Evolutionary conservation across 2,113 vertebrate genomes (phyloP), one percentile per base, ranked within the genome.

Genomic region (Prunella himalayana): DNA sequence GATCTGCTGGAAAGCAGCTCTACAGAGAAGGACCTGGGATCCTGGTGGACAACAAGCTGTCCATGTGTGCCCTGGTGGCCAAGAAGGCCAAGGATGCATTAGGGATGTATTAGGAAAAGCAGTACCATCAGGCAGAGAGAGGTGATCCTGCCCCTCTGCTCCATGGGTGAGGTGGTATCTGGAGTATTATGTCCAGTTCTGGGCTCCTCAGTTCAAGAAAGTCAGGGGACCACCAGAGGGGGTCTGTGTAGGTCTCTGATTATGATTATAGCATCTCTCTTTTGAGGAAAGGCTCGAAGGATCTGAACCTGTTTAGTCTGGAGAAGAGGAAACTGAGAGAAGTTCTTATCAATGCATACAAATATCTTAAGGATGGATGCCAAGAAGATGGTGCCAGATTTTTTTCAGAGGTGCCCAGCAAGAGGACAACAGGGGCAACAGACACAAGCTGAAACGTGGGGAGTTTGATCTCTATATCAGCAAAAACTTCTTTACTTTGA

Each of bases 121-220:
- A 25, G 3, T 63, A 25, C 20, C 35, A 41, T 42, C 49, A 47
- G 35, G 13, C 41, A 79, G 41, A 63, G 50, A n/a, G 24, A 42
- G 8, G 7, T 31, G 30, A 49, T 47, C 24, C 17, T 41, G n/a
- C 25, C 20, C 30, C 9, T 15, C 30, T 49, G 4, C 30, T 42
- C 17, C 2, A 1, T 18, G 24, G 9, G 21, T 71, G 25, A 33
- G 7, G 11, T 1, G 1, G 5, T 20, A 35, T 25, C 53, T 33
- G 53, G 9, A 70, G 18, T 6, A 1, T 8, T 33, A 4, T 39
- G 24, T 47, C 28, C 19, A 14, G 23, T n/a, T 63, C 49, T 54
- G 24, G 24, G 41, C 6, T 49, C 21, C 30, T 63, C 30, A 41
- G 21, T 31, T 64, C 20, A 49, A 49, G n/a, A 54, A 54, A 41